Percentiles rank a stretch among this genome's conserved stretches.
Conservation (phyloP, 2,113 vertebrate genomes). For the Aspidoscelis tigris region DNA sequence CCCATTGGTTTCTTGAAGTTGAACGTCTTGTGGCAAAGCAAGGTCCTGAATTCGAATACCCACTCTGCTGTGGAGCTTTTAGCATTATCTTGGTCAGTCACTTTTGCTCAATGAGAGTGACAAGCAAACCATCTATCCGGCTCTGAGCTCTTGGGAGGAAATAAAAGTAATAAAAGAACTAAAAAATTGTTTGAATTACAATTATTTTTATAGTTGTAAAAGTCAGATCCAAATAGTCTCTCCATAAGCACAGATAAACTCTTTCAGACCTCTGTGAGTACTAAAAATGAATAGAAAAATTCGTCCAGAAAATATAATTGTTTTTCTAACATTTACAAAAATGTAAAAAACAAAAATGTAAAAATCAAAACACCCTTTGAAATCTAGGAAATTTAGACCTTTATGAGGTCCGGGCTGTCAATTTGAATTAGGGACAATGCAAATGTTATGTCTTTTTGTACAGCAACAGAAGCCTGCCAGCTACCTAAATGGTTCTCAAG, state of each 20-base stretch:
- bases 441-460: background rate
- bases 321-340: slow-evolving; percentile 1
- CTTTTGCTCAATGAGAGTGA: no score
- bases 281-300: background rate
- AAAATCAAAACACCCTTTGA: background rate
- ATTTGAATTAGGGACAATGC: background rate
- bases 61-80: no score
- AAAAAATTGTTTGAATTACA: background rate
- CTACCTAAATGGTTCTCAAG: background rate
- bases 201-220: background rate
- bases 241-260: background rate
- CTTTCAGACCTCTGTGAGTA: background rate
- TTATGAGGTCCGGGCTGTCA: background rate
- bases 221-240: background rate
- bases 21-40: no score
- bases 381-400: background rate
- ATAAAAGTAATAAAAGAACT: no score
- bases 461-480: background rate
- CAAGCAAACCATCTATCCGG: no score
- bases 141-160: no score
- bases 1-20: no score
- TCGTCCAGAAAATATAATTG: background rate
- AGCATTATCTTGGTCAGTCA: no score
- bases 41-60: no score
- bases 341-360: background rate